Base-by-base conservation (phyloP, 2,797 vertebrate species). In the Sebastes flavidus region DNA sequence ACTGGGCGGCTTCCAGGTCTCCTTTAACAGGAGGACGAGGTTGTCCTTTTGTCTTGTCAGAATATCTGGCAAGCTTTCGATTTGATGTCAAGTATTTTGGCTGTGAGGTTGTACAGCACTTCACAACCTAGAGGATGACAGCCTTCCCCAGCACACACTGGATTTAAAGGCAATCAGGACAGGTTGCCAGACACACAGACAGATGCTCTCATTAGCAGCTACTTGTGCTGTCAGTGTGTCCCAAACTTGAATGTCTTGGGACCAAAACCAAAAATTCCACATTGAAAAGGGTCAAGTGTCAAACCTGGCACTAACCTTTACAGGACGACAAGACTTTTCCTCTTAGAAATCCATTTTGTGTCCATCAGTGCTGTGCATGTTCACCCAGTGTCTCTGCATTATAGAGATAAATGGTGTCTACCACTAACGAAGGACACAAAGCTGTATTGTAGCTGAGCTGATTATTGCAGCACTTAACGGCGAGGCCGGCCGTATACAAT, bases 1-100 rank as follows among this genome's bases (percentile, higher is more conserved):
- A 16, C 27, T 77, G 70, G 62, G 54, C 34, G 55, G 49, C 56
- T 81, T 75, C 72, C 74, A 85, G 76, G 60, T 81, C 68, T 78
- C 52, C 59, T 62, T 49, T 71, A 36, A 70, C 63, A 78, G 81
- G 42, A 42, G 27, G 69, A 24, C 18, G 60, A 80, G 30, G 52
- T 49, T 56, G 58, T 81, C 25, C 32, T 62, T 73, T 76, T 65
- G 77, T 85, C 29, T 66, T 72, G 27, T 20, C 54, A 74, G 42
- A 79, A 29, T 72, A 63, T 70, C 59, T 85, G 76, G 62, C 72
- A 83, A 60, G 72, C 80, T 75, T 59, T 78, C 29, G 29, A 60
- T 80, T 66, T 74, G 63, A 46, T 82, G 65, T 70, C 3, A n/a
- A 80, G 22, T 25, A 11, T 63, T 79, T 38, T 81, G 69, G 58